Percentiles rank a stretch among this genome's conserved stretches.
Conservation (phyloP, 2,113 vertebrate genomes). For the Pseudorasbora parva region DNA sequence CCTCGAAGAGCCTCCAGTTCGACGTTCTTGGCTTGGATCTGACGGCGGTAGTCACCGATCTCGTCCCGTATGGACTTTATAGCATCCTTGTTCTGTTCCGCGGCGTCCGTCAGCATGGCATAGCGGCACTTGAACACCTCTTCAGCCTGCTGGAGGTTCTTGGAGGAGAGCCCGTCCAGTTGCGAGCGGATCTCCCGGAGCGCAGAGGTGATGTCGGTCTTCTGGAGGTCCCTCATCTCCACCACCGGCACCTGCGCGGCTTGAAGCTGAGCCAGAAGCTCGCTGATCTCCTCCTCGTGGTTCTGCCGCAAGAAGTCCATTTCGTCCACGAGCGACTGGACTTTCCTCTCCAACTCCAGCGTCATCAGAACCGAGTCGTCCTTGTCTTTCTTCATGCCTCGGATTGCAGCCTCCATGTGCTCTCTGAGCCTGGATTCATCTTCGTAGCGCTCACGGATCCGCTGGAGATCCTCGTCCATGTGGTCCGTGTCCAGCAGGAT, state of each 20-base stretch:
- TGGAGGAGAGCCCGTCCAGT: conserved; percentile 86
- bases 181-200: conserved; percentile 87
- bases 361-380: conserved; percentile 78
- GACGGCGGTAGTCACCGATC: conserved; percentile 87
- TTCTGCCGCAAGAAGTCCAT: conserved; percentile 82
- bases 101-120: conserved; percentile 84
- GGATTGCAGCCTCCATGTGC: conserved; percentile 78
- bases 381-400: conserved; percentile 80
- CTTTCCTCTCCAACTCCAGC: conserved; percentile 82
- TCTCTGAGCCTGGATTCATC: conserved; percentile 73
- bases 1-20: conserved; percentile 87
- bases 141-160: conserved; percentile 89
- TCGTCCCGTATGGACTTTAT: conserved; percentile 78
- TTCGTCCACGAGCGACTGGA: conserved; percentile 84
- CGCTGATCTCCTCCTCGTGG: conserved; percentile 84
- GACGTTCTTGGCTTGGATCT: conserved; percentile 85
- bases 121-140: conserved; percentile 90
- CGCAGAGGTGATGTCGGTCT: conserved; percentile 85
- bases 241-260: conserved; percentile 77
- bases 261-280: conserved; percentile 83
- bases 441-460: conserved; percentile 73
- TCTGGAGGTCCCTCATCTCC: conserved; percentile 66
- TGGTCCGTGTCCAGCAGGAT: conserved; percentile 81
- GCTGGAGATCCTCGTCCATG: conserved; percentile 82
- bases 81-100: conserved; percentile 84